phyloP scores from a whole-genome alignment of 2,888 invertebrate species.

The Hyppa rectilinea region DNA sequence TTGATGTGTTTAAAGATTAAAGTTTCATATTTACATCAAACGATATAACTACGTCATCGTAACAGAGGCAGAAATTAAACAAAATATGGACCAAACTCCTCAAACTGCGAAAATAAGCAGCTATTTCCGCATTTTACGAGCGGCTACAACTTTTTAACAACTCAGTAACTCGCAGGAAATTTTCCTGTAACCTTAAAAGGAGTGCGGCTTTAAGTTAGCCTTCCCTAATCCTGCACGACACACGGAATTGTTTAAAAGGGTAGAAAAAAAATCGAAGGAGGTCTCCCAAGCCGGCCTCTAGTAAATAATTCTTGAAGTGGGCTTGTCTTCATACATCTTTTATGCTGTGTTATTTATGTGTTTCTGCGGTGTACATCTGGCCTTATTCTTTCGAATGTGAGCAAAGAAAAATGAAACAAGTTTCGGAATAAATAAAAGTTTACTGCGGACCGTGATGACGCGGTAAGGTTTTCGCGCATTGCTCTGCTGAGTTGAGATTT shows the following conservation, averaged over 20 bases:
- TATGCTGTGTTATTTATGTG: constrained; percentile 81
- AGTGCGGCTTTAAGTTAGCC: constrained; percentile 46
- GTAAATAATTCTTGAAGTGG: constrained; percentile 79
- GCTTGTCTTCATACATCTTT: constrained; percentile 81
- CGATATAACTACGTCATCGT: neutral
- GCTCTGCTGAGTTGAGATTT: constrained; percentile 67
- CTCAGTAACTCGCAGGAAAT: constrained; percentile 43
- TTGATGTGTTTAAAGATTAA: neutral
- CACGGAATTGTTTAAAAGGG: constrained; percentile 63
- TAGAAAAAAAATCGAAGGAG: constrained; percentile 57
- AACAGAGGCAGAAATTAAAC: constrained; percentile 42
- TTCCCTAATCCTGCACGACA: constrained; percentile 51
- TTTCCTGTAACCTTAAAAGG: constrained; percentile 45
- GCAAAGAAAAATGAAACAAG: constrained; percentile 87
- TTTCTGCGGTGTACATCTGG: constrained; percentile 69
- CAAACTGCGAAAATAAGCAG: constrained; percentile 48
- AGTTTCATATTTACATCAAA: neutral
- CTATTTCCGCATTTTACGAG: constrained; percentile 46
- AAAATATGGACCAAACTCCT: constrained; percentile 49
- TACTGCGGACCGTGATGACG: constrained; percentile 80
- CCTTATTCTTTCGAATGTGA: constrained; percentile 75
- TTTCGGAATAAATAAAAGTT: constrained; percentile 88
- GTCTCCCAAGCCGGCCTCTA: constrained; percentile 37
- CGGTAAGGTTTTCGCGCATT: constrained; percentile 77
- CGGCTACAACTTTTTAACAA: constrained; percentile 52